Evolutionary conservation across 2,113 vertebrate species (phyloP), one percentile per base, ranked within the genome.

Genomic region (Notechis scutatus): DNA sequence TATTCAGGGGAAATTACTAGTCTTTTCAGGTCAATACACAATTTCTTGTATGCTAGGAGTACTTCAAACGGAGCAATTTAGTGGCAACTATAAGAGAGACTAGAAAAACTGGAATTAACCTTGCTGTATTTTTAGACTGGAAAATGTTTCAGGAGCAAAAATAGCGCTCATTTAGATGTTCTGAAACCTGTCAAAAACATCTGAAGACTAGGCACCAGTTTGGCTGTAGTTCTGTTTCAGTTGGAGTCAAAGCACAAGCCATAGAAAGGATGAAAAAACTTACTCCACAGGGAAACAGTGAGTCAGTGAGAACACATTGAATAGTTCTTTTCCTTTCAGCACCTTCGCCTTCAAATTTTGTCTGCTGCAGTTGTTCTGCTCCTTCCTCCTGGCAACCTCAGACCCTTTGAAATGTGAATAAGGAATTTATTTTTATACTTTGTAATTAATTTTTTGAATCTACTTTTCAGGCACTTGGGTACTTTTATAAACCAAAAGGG

Each of bases 371-470:
- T 24, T 34, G 20, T 86, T 85, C 89, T 20, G 88, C 55, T 92
- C 91, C 85, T 59, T 42, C 90, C 8, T 47, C 91, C 52, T 18
- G 0, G 42, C 50, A 95, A 3, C 15, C 94, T 95, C 94, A 94
- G 94, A 96, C 95, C 96, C 96, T 96, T 94, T 91, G 95, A 97
- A 97, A 97, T 97, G 96, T 97, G 97, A 97, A 97, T 95, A 92
- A 91, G 6, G 9, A 95, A 61, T 55, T 14, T 69, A 94, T 89
- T 57, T 90, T 93, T 94, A 87, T 20, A 47, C 47, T 93, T 93
- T 64, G 61, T 42, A 64, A 89, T 64, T 87, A 29, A 56, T 93
- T 87, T 90, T 57, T 91, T 1, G 85, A 96, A 94, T 96, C 92
- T 94, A 26, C 91, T 57, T 61, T 92, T 57, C 50, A 90, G 92